Conservation (phyloP, 2,888 invertebrate species). For the Sialis fuliginosa region DNA sequence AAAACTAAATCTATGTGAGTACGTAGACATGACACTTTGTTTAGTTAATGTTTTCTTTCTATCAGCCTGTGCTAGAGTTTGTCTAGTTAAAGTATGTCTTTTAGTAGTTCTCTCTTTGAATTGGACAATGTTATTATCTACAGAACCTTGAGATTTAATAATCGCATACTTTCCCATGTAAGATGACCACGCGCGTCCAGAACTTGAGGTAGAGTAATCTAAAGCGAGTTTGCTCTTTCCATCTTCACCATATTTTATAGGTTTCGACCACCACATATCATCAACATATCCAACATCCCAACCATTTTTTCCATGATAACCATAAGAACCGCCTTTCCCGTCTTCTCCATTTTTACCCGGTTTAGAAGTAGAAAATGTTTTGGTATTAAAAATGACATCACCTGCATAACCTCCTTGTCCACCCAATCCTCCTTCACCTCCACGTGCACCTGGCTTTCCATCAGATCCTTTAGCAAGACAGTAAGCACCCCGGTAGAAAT, state of each 20-base stretch:
- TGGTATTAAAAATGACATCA: conserved; percentile 7
- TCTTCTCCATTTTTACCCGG: conserved; percentile 8
- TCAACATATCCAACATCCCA: conserved; percentile 10
- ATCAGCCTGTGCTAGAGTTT: conserved; percentile 7
- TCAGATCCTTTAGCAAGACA: neutral
- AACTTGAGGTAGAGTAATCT: neutral
- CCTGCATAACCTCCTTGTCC: conserved; percentile 11
- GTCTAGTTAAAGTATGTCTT: conserved; percentile 4
- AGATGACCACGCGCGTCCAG: neutral
- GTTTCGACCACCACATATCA: too few relatives aligned
- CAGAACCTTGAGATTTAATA: neutral
- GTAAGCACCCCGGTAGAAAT: neutral
- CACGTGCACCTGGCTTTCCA: conserved; percentile 8
- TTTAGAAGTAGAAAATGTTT: neutral
- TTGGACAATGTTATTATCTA: neutral
- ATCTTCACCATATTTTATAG: too few relatives aligned
- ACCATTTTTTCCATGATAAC: conserved; percentile 11
- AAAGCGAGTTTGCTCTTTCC: neutral
- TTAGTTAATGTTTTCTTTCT: conserved; percentile 8
- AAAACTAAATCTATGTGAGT: conserved; percentile 6
- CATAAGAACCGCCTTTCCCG: conserved; percentile 9
- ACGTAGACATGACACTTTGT: conserved; percentile 4
- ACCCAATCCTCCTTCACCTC: conserved; percentile 9
- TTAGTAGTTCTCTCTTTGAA: conserved; percentile 1
- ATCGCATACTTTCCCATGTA: neutral